Percentiles rank a stretch among this genome's conserved stretches.
These are phyloP conservation scores for Orussus abietinus DNA, from an alignment of 1,140 invertebrate species.

Conservation along the genomic window DNA sequence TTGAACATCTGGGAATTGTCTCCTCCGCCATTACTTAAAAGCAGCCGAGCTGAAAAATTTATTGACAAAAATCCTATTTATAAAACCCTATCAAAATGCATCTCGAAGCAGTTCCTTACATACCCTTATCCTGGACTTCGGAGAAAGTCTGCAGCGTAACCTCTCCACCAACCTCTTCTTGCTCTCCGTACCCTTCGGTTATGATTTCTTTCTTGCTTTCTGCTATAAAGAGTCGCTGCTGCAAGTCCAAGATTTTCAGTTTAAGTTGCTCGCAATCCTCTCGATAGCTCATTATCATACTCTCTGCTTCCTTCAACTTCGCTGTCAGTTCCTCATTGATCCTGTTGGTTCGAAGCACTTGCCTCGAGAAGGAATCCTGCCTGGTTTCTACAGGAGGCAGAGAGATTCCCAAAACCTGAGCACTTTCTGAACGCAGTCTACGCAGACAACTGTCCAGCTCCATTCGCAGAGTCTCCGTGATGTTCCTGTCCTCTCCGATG, in stretches of 20 bases:
- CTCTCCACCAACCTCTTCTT: constrained; percentile 32
- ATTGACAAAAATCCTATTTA: constrained; percentile 9
- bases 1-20: constrained; percentile 54
- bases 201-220: constrained; percentile 60
- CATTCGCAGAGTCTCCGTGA: constrained; percentile 58
- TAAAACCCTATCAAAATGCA: not conserved
- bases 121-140: constrained; percentile 48
- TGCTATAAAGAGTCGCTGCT: constrained; percentile 47
- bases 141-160: constrained; percentile 40
- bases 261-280: constrained; percentile 57
- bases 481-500: constrained; percentile 48
- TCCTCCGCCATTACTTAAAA: constrained; percentile 46
- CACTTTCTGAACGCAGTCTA: constrained; percentile 63
- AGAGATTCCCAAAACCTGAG: constrained; percentile 62
- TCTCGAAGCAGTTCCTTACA: too few relatives aligned
- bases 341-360: constrained; percentile 22
- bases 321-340: constrained; percentile 39
- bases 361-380: constrained; percentile 22
- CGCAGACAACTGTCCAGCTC: constrained; percentile 64
- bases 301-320: constrained; percentile 50
- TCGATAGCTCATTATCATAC: constrained; percentile 50
- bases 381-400: constrained; percentile 33
- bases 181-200: constrained; percentile 61
- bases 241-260: constrained; percentile 56
- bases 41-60: constrained; percentile 44